Base-by-base conservation (phyloP, 1,140 invertebrate species). In the Sarcophaga bullata region DNA sequence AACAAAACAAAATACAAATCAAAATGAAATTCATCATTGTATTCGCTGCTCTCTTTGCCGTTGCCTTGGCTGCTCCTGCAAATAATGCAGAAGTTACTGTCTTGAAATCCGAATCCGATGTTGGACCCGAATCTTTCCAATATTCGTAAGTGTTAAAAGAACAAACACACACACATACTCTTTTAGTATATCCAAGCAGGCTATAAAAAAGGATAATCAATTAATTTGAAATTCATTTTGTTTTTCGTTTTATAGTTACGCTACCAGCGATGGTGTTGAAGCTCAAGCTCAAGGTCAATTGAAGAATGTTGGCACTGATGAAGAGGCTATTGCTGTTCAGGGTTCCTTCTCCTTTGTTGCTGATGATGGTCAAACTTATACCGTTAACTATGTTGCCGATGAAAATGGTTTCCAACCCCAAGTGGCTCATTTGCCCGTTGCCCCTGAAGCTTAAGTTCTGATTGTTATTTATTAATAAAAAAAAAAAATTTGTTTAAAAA, bases 331-430 rank as follows among this genome's bases (percentile, higher is more conserved):
- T 15, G 37, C 87, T 0, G 93, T 93, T n/a, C 91, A 92, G 83
- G 94, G 94, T 47, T 91, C 91, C 15, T 95, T 93, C 91, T 92
- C 91, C 75, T 95, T 93, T 87, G 88, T 92, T 0, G 92, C 91
- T 19, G 91, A 92, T 46, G 93, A 95, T 85, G 94, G 94, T 47
- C 91, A 91, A 19, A 90, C 91, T 4, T 91, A 93, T 83, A 91
- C 91, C 4, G 90, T 94, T 17, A 93, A 89, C 46, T 95, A 93
- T 89, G 88, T 92, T 48, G 94, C 94, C 37, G 94, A 95, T 86
- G 94, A 95, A 88, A 94, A 95, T 84, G 95, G 95, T 19, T 96
- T 94, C 92, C 93, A 93, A 82, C 93, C 94, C 8, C 72, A 90
- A 80, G 93, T 93, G 15, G 92, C 90, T 17, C 92, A 94, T 88